Base-by-base conservation (phyloP, 2,888 invertebrate genomes). In the Schizotus pectinicornis region DNA sequence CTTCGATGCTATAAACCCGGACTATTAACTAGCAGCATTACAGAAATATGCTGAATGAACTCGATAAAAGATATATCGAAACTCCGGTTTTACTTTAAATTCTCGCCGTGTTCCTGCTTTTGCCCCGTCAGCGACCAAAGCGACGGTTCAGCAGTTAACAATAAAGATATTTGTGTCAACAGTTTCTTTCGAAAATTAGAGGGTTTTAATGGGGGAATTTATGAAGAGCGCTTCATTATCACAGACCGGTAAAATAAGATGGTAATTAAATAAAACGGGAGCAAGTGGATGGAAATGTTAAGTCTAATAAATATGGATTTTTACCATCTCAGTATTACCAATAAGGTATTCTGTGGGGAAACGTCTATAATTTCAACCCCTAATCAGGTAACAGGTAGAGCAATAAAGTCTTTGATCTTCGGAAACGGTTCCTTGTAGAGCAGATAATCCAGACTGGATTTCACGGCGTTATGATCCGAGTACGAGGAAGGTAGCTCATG, bases 341-440 rank as follows among this genome's bases (percentile, higher is more conserved):
- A 61, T 65, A 57, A 63, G 59, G 61, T 64, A 66, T 65, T 65
- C 67, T 36, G 56, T 49, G 48, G 64, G 46, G 50, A 66, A 67
- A 64, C 63, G 67, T 69, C 69, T 65, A 71, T 71, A 69, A 68
- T 71, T 67, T 62, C 60, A 57, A 51, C 61, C 62, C 67, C 65
- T 67, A 67, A 68, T 67, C 67, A 67, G 68, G 62, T 67, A 70
- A 68, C 67, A 70, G 69, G 69, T 69, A 69, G 62, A 61, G 66
- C 67, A 69, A 67, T 69, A 67, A 70, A 69, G 69, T 68, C 70
- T 71, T 71, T 71, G 70, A 71, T 71, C 69, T 70, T 67, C 56
- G 63, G 60, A 70, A 69, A 67, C 63, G 67, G 65, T 62, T 70
- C 63, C 69, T 67, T 67, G 68, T 63, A 63, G 59, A 67, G 63